phyloP scores from a whole-genome alignment of 2,113 vertebrate species.

The Nerophis ophidion region DNA sequence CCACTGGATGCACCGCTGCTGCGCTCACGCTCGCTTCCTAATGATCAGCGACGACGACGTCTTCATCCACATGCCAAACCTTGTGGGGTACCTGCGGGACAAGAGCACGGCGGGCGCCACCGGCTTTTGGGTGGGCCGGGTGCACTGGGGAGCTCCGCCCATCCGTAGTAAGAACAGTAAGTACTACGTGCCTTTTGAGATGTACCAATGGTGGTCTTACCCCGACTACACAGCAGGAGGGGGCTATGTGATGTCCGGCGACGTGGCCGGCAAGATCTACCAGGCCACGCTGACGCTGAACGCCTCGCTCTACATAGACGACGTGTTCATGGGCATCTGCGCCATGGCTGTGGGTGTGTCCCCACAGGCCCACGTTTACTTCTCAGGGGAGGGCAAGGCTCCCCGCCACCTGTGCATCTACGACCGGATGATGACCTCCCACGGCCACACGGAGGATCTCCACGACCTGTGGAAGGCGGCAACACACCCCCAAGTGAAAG shows the following conservation, averaged over 20 bases:
- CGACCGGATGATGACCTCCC: conserved; percentile 92
- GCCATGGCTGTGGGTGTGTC: conserved; percentile 81
- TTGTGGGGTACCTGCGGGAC: conserved; percentile 81
- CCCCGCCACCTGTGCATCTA: conserved; percentile 90
- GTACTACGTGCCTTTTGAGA: conserved; percentile 86
- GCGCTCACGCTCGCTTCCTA: conserved; percentile 84
- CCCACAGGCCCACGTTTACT: conserved; percentile 83
- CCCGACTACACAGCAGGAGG: conserved; percentile 93
- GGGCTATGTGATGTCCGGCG: conserved; percentile 84
- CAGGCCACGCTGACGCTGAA: conserved; percentile 84
- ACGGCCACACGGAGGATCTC: conserved; percentile 84
- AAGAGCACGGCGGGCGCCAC: conserved; percentile 65
- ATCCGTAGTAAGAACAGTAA: conserved; percentile 83
- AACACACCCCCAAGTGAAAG: conserved; percentile 78
- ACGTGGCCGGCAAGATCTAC: conserved; percentile 84
- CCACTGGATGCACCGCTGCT: conserved; percentile 84
- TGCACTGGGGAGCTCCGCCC: conserved; percentile 85
- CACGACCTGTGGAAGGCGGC: conserved; percentile 80
- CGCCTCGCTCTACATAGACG: conserved; percentile 89
- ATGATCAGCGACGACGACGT: conserved; percentile 95
- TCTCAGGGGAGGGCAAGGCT: conserved; percentile 88
- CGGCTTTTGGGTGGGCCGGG: conserved; percentile 88
- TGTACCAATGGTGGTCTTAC: conserved; percentile 90
- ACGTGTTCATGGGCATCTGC: conserved; percentile 97
- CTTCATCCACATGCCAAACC: conserved; percentile 93